Conservation (phyloP, 2,888 invertebrate species). For the Drosophila subquinaria region DNA sequence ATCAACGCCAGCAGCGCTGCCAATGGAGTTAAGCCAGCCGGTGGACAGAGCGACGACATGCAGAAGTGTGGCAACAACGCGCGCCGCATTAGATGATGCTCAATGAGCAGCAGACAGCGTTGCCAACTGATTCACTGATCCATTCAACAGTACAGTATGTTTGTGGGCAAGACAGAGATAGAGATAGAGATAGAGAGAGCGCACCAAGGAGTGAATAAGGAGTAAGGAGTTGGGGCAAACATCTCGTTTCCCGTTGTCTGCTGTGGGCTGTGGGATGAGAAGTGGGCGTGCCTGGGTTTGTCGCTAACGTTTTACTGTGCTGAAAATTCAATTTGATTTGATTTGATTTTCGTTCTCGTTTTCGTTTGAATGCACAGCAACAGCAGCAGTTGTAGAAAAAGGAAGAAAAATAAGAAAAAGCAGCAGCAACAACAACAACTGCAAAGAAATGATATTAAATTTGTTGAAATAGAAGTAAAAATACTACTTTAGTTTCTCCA, state of each 20-base stretch:
- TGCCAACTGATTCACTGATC: conserved; percentile 53
- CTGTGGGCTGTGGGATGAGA: neutral
- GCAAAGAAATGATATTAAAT: conserved; percentile 73
- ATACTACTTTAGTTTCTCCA: conserved; percentile 5
- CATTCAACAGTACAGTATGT: conserved; percentile 48
- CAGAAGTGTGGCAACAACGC: conserved; percentile 66
- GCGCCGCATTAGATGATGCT: conserved; percentile 36
- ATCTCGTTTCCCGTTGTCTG: conserved; percentile 6
- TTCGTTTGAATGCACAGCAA: conserved; percentile 80
- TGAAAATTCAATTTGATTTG: conserved; percentile 83
- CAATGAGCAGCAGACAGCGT: conserved; percentile 30
- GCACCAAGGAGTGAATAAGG: neutral
- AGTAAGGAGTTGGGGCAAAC: neutral
- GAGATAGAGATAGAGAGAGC: too few species aligned
- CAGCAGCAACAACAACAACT: neutral
- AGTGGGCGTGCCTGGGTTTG: conserved; percentile 33
- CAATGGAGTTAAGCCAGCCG: conserved; percentile 52
- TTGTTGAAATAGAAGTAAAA: conserved; percentile 74
- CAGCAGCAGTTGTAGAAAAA: conserved; percentile 17
- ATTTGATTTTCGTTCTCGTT: conserved; percentile 83
- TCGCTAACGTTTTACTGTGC: conserved; percentile 51
- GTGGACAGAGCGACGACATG: conserved; percentile 2
- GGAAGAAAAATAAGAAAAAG: conserved; percentile 11
- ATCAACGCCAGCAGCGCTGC: conserved; percentile 57
- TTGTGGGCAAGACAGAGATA: neutral